These are phyloP conservation scores for Catocala fraxini DNA, from an alignment of 2,888 invertebrate species.

Conservation along the genomic window DNA sequence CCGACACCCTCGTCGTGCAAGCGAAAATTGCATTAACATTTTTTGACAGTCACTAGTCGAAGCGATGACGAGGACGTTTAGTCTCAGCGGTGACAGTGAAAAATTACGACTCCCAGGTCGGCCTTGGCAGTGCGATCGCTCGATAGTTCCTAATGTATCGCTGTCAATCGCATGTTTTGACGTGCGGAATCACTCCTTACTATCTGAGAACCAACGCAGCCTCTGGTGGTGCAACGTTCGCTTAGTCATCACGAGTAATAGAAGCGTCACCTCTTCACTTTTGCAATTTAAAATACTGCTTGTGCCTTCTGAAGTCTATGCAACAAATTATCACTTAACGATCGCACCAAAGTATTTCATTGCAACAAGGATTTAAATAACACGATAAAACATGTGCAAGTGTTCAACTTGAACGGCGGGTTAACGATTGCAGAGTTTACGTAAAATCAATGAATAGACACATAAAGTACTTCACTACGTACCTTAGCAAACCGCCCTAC, in stretches of 20 bases:
- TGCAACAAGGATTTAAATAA: not conserved
- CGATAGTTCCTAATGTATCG: conserved; percentile 85
- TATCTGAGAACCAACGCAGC: conserved; percentile 62
- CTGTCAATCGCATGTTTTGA: conserved; percentile 84
- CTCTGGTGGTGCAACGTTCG: conserved; percentile 60
- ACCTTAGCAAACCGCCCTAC: conserved; percentile 69
- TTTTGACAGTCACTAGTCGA: conserved; percentile 83
- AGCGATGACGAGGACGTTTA: conserved; percentile 81
- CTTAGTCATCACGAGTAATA: conserved; percentile 74
- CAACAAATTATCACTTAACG: conserved; percentile 1
- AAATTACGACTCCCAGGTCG: conserved; percentile 78
- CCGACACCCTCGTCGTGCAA: conserved; percentile 62
- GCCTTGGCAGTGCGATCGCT: conserved; percentile 72
- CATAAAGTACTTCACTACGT: conserved; percentile 68
- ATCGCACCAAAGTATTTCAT: not conserved
- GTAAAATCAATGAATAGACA: conserved; percentile 71
- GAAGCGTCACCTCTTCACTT: conserved; percentile 63
- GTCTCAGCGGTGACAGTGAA: conserved; percentile 82
- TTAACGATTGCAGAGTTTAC: conserved; percentile 60
- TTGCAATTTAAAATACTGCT: conserved; percentile 66
- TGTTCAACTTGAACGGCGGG: conserved; percentile 31
- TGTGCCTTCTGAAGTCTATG: conserved; percentile 30
- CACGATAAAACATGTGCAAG: too few species aligned
- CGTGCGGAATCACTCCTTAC: conserved; percentile 78
- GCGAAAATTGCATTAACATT: conserved; percentile 80